Evolutionary conservation across 2,797 vertebrate genomes (phyloP), one percentile per base, ranked within the genome.

Genomic region (Ficedula albicollis): DNA sequence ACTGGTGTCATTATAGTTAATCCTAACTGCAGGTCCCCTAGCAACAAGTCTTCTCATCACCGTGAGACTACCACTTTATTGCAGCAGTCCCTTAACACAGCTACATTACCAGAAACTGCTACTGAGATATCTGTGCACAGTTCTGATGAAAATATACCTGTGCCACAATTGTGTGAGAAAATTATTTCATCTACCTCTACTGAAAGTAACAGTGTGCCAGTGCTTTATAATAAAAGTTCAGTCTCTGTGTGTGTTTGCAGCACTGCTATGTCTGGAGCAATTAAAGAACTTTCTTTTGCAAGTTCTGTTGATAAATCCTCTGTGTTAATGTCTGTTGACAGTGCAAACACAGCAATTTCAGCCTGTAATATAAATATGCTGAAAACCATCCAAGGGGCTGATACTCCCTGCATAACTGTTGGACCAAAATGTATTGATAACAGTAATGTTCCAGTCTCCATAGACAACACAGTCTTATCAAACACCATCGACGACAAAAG

Each of bases 1-100:
- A 98, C 98, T 6, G 98, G 98, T 77, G 98, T 98, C 93, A 98
- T 98, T 75, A 98, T 98, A 82, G 97, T 98, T 91, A 98, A 98
- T 97, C 98, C 98, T 82, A 98, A 98, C 95, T 98, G 98, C 95
- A 98, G 98, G 89, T 98, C 98, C 92, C 98, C 98, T 84, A 98
- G 97, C 97, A 98, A 97, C 97, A 98, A 98, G 94, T 95, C 98
- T 22, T 51, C 82, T 29, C 98, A 97, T 92, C 97, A 97, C 93
- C 98, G 98, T 62, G 98, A 98, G 95, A 81, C 95, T 52, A 51
- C 95, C 58, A 14, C 96, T 58, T 83, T 97, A 85, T 84, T 98
- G 87, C 98, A 98, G 90, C 98, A 96, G 84, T 95, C 98, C 51
- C 96, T 98, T 86, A 97, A 95, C 85, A 93, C 97, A 23, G 67